A percentile compares a stretch with the other conserved stretches of the same genome.
phyloP scores from a whole-genome alignment of 2,797 vertebrate genomes.

The Phylloscopus collybita region DNA sequence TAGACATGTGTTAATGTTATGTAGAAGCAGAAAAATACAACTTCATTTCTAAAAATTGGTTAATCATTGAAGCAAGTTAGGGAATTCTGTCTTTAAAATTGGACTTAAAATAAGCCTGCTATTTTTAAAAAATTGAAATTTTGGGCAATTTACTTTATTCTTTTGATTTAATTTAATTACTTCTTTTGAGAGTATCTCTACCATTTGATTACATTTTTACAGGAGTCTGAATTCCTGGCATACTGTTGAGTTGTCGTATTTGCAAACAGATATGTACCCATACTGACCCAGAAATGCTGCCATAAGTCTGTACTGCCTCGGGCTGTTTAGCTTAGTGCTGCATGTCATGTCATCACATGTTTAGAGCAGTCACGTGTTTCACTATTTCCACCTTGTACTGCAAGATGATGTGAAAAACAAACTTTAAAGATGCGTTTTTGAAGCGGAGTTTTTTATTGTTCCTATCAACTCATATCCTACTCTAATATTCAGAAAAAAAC shows the following conservation, averaged over 20 bases:
- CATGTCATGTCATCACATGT: neutral
- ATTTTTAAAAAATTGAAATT: neutral
- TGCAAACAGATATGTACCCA: neutral
- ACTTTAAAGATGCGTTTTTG: neutral
- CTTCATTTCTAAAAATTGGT: neutral
- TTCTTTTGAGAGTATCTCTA: neutral
- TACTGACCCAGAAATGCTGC: neutral
- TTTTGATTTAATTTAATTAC: neutral
- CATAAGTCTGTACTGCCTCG: neutral
- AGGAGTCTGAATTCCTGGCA: neutral
- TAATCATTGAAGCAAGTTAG: neutral
- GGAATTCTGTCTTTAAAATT: neutral
- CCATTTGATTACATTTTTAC: neutral
- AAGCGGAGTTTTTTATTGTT: neutral
- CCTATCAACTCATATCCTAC: neutral
- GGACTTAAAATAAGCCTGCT: neutral
- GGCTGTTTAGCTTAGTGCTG: neutral
- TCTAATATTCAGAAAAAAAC: neutral
- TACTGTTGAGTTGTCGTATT: neutral
- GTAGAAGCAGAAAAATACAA: neutral
- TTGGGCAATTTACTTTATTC: neutral
- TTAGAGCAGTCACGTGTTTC: accelerated
- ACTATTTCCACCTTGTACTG: neutral
- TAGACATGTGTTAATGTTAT: neutral
- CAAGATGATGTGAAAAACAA: neutral